Base-by-base conservation (phyloP, 2,888 invertebrate species). In the Drosophila testacea region DNA sequence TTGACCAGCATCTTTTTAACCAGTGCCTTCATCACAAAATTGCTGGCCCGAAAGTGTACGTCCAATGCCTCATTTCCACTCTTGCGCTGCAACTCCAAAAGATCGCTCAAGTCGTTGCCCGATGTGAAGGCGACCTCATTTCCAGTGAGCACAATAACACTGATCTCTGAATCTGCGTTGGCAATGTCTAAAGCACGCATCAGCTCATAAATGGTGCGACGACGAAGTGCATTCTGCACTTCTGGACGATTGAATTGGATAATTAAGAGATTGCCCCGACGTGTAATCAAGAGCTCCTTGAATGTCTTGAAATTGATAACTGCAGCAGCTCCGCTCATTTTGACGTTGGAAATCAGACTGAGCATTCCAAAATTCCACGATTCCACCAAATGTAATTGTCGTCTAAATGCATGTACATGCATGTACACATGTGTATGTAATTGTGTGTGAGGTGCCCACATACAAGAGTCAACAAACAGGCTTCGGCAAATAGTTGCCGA, bases 1-100 rank as follows among this genome's bases (percentile, higher is more conserved):
- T 97, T 98, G 77, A 95, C 94, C 73, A 98, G 96, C 83, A 98
- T 95, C 0, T 96, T 94, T 66, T 94, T 94, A 6, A 98, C 94
- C 92, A 96, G 96, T 9, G 94, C 93, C 75, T 94, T 95, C 73
- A 93, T 64, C 41, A 89, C 82, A 4, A 73, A 73, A 46, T 90
- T 90, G 61, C 83, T 73, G 79, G 79, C 50, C 69, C 91, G 83
- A 50, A 92, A 77, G 66, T 92, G 89, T 46, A 73, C 83, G 9
- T 91, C 90, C 66, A 73, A 69, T 38, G 79, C 85, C 66, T 90
- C 59, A 11, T 73, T 30, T 7, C 64, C 55, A 4, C 27, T 39
- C 3, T 55, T 69, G 1, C 51, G 55, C 6, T 77, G 76, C 41
- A 77, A 32, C 6, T 22, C 51, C 4, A 69, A 13, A 7, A 87